Base-by-base conservation (phyloP, 2,797 vertebrate species). In the Lepilemur ruficaudatus region DNA sequence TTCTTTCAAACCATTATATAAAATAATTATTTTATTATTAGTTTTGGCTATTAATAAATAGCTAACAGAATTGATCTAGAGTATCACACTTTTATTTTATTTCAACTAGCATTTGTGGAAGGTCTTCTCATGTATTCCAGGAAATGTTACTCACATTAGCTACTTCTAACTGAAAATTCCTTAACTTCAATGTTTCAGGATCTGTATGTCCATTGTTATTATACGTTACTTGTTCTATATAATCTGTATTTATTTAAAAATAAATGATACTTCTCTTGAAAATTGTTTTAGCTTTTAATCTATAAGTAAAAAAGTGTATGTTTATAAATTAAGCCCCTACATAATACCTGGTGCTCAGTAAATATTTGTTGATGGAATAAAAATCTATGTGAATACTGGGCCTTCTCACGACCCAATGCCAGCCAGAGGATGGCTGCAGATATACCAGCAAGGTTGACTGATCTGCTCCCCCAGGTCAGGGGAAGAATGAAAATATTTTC, bases 91-190 rank as follows among this genome's bases (percentile, higher is more conserved):
- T 95, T 65, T 38, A 85, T 91, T 96, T 84, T 38, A 85, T 91
- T 96, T 87, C 70, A 91, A 70, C 32, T 23, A 95, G 46, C 28
- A 80, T 70, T 73, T 93, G 22, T 73, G n/a, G 81, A 94, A 80
- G 43, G 41, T 79, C 50, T 94, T 95, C 88, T 69, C 92, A 69
- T 48, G 14, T 59, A 86, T 72, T 91, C 13, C 20, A 86, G 23
- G n/a, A 89, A 89, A 93, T 43, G 9, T 89, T 76, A 85, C 7
- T 43, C 22, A 84, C 10, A 67, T 10, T 69, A 59, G n/a, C 30
- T 59, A 41, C 35, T 92, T 85, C 35, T 69, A 90, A 82, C 6
- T 75, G 46, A 94, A 96, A 94, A 84, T 78, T 73, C 25, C 43
- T 95, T 86, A 84, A 59, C 59, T 82, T 72, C 22, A 57, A 14